phyloP scores from a whole-genome alignment of 2,113 vertebrate genomes.

The Mastomys natalensis region DNA sequence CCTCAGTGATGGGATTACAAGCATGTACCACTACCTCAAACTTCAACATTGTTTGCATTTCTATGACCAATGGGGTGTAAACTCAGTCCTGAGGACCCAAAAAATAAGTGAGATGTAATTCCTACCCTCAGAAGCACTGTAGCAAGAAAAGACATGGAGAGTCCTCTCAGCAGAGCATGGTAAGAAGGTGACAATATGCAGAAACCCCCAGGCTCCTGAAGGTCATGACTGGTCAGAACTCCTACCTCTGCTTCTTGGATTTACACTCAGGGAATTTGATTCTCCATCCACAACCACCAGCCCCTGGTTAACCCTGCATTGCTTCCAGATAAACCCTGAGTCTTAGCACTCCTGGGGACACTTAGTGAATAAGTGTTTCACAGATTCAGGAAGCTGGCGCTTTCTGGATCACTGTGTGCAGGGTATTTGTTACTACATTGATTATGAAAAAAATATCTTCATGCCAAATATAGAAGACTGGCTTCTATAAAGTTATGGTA shows the following conservation, averaged over 20 bases:
- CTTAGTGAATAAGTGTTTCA: not conserved
- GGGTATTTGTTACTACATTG: not conserved
- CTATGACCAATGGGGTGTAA: not conserved
- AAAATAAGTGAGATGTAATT: not conserved
- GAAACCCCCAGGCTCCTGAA: not conserved
- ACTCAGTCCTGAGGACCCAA: not conserved
- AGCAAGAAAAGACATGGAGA: not conserved
- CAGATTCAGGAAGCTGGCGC: not conserved
- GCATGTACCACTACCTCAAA: not conserved
- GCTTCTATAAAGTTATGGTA: not conserved
- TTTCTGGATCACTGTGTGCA: not conserved
- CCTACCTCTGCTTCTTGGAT: not conserved
- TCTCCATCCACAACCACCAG: not conserved
- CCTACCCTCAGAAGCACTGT: not conserved
- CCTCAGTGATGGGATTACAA: not conserved
- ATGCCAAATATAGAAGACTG: not conserved
- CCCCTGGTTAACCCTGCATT: not conserved
- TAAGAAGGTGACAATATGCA: not conserved
- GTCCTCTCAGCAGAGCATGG: not conserved
- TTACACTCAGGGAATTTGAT: not conserved
- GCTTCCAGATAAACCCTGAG: not conserved
- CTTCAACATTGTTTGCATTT: not conserved
- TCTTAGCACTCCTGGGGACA: not conserved
- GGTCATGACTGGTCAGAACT: not conserved
- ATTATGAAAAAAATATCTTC: not conserved